phyloP scores from a whole-genome alignment of 2,113 vertebrate genomes.

The Asarcornis scutulata region DNA sequence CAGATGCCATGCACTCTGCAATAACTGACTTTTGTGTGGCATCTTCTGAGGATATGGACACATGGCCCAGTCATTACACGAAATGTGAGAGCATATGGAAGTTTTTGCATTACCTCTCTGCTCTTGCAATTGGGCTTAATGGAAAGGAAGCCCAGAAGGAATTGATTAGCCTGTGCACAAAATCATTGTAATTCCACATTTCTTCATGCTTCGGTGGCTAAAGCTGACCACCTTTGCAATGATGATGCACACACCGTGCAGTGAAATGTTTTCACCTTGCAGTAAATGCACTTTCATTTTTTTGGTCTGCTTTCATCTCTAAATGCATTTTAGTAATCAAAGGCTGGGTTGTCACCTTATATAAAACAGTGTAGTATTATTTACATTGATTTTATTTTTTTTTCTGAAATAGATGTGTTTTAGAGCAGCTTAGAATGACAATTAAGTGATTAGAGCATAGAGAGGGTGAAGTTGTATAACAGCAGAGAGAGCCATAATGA shows the following conservation, averaged over 20 bases:
- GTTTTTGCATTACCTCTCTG: background rate
- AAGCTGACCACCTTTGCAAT: background rate
- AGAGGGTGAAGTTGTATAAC: background rate
- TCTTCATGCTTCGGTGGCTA: background rate
- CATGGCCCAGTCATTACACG: too few relatives aligned
- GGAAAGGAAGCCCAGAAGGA: background rate
- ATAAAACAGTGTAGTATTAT: accelerated
- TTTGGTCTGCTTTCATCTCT: background rate
- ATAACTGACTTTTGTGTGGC: background rate
- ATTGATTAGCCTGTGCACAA: background rate
- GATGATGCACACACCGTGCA: accelerated
- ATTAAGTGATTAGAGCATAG: background rate
- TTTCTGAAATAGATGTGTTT: background rate
- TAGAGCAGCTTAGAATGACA: background rate
- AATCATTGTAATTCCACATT: background rate
- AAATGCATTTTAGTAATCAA: background rate
- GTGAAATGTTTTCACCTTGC: background rate
- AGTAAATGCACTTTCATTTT: background rate
- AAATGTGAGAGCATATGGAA: background rate
- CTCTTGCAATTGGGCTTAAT: background rate
- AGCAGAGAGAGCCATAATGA: background rate
- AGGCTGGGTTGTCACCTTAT: background rate
- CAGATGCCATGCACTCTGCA: accelerated
- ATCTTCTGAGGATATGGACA: background rate
- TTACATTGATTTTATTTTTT: background rate